Conservation (phyloP, 2,113 vertebrate species). For the Hippoglossus stenolepis region DNA sequence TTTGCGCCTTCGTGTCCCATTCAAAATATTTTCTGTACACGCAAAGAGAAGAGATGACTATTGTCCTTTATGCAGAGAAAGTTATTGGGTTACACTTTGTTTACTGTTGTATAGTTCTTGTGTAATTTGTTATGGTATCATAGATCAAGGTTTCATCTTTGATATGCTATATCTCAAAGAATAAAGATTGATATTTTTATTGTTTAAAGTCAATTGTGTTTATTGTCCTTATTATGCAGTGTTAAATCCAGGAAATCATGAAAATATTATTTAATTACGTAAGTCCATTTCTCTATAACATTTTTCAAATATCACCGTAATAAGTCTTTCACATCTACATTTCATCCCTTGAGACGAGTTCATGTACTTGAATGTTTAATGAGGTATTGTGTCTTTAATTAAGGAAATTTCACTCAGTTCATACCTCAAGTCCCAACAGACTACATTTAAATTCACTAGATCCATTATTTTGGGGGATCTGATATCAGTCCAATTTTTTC, state of each 20-base stretch:
- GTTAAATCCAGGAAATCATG: background rate
- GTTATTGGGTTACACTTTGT: conserved; percentile 61
- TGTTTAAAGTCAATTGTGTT: conserved; percentile 62
- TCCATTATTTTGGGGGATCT: too few relatives aligned
- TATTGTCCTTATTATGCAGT: conserved; percentile 17
- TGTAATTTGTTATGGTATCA: conserved; percentile 89
- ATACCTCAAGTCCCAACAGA: too few relatives aligned
- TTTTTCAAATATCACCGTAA: too few relatives aligned
- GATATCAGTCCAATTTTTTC: too few relatives aligned
- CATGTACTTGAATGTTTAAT: too few relatives aligned
- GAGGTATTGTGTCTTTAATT: too few relatives aligned
- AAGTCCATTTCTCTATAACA: too few relatives aligned
- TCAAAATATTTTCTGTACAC: conserved; percentile 29
- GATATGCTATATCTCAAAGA: conserved; percentile 93
- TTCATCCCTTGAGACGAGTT: too few relatives aligned
- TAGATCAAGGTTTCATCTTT: conserved; percentile 84
- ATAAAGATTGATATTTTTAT: conserved; percentile 92
- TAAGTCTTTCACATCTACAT: too few relatives aligned
- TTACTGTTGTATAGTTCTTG: conserved; percentile 90
- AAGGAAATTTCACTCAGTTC: too few relatives aligned
- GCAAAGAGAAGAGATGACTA: conserved; percentile 12
- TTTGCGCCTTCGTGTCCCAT: conserved; percentile 6
- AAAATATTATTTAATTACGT: too few relatives aligned
- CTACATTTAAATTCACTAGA: too few relatives aligned
- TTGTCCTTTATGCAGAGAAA: conserved; percentile 42